These are phyloP conservation scores for Psittacula derbiana DNA, from an alignment of 2,797 vertebrate genomes.

Conservation along the genomic window DNA sequence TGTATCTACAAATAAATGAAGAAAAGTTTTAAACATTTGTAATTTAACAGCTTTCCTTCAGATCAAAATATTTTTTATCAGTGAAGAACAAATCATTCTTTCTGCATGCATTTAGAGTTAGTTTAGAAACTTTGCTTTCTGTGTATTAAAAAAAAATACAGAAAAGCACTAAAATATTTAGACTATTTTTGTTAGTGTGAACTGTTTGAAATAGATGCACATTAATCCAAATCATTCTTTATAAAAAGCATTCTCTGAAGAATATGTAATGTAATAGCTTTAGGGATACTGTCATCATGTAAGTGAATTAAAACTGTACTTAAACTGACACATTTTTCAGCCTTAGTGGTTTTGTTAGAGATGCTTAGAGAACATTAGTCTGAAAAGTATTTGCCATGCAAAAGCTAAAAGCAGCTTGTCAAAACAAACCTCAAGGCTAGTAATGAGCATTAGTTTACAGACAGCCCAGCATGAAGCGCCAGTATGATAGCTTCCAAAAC, in stretches of 20 bases:
- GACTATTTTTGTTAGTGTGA: conserved; percentile 53
- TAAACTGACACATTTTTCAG: conserved; percentile 50
- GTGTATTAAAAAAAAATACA: not conserved
- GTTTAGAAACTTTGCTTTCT: conserved; percentile 7
- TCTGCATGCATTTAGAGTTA: conserved; percentile 26
- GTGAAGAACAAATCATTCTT: conserved; percentile 23
- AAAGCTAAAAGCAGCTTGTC: conserved; percentile 70
- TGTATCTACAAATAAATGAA: not conserved
- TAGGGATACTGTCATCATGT: conserved; percentile 14
- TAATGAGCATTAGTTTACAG: conserved; percentile 58
- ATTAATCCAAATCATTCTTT: conserved; percentile 50
- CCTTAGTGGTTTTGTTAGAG: conserved; percentile 44
- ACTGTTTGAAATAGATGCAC: conserved; percentile 43
- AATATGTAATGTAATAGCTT: conserved; percentile 56
- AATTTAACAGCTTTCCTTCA: conserved; percentile 16
- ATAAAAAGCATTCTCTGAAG: conserved; percentile 47
- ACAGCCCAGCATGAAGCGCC: conserved; percentile 63
- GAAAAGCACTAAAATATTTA: conserved; percentile 57
- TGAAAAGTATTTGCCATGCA: conserved; percentile 71
- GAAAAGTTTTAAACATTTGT: not conserved
- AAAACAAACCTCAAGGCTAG: conserved; percentile 55
- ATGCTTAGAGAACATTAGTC: conserved; percentile 53
- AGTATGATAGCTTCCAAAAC: conserved; percentile 14
- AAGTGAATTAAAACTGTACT: conserved; percentile 63
- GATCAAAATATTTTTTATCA: conserved; percentile 53